Evolutionary conservation across 2,888 invertebrate genomes (phyloP).

Genomic region (Aplocera efformata): DNA sequence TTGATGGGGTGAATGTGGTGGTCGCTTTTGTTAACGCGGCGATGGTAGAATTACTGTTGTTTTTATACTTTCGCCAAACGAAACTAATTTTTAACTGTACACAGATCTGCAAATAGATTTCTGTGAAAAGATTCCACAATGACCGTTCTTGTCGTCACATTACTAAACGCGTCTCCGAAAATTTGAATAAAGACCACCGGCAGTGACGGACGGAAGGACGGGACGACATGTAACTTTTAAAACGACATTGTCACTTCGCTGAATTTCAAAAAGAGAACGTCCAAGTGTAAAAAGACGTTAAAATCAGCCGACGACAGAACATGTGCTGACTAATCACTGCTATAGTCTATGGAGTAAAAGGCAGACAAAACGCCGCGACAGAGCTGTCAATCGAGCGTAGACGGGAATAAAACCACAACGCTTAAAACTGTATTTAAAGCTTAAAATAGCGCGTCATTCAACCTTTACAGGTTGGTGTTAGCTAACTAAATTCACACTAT

Average conservation of each 20-base stretch:
- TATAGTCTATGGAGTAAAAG: slow-evolving; percentile 49
- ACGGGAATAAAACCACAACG: slow-evolving; percentile 15
- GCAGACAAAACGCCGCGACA: slow-evolving; percentile 46
- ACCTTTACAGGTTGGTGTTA: slow-evolving; percentile 35
- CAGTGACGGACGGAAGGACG: slow-evolving; percentile 24
- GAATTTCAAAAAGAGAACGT: slow-evolving; percentile 34
- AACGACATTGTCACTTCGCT: slow-evolving; percentile 34
- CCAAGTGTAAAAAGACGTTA: slow-evolving; percentile 40
- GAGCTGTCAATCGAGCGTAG: slow-evolving; percentile 50
- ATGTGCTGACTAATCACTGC: slow-evolving; percentile 57
- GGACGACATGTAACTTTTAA: slow-evolving; percentile 28
- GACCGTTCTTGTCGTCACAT: slow-evolving; percentile 17
- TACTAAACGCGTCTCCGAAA: slow-evolving; percentile 18
- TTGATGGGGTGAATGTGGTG: slow-evolving; percentile 34
- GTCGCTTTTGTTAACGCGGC: slow-evolving; percentile 8
- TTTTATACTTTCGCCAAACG: slow-evolving; percentile 1
- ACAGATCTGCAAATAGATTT: slow-evolving; percentile 4
- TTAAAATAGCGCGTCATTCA: slow-evolving; percentile 51
- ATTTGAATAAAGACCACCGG: slow-evolving; percentile 18
- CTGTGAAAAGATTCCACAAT: slow-evolving; percentile 9
- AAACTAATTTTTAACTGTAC: slow-evolving; percentile 4
- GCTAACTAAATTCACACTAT: slow-evolving; percentile 52
- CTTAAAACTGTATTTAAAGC: slow-evolving; percentile 49
- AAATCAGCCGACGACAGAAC: slow-evolving; percentile 40
- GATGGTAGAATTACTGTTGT: slow-evolving; percentile 13